phyloP scores from a whole-genome alignment of 2,888 invertebrate species.

The Tachina fera region DNA sequence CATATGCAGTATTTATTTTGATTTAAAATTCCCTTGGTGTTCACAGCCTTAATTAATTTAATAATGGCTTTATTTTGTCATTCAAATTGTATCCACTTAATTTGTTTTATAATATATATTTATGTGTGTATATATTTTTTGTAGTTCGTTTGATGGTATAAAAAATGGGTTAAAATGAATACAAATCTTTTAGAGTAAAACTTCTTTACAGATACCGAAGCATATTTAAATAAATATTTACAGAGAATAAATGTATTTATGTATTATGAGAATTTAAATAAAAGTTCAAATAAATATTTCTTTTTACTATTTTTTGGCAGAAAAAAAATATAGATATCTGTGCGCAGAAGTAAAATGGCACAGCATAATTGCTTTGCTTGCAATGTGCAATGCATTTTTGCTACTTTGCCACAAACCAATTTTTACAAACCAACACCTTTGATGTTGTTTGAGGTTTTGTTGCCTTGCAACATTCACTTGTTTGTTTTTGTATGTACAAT shows the following conservation, averaged over 20 bases:
- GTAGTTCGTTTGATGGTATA: slow-evolving; percentile 15
- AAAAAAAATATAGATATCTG: background rate
- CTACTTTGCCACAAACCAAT: slow-evolving; percentile 46
- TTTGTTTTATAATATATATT: background rate
- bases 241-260: slow-evolving; percentile 9
- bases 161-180: slow-evolving; percentile 19
- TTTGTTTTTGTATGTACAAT: background rate
- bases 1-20: background rate
- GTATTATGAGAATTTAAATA: slow-evolving; percentile 23
- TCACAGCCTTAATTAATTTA: slow-evolving; percentile 2
- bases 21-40: background rate
- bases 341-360: slow-evolving; percentile 1
- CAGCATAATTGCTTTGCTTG: background rate
- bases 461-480: slow-evolving; percentile 7
- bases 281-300: slow-evolving; percentile 34
- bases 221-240: background rate
- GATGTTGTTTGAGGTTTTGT: slow-evolving; percentile 43
- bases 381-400: background rate
- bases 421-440: slow-evolving; percentile 59
- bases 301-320: background rate
- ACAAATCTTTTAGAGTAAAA: background rate
- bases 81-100: background rate
- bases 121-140: background rate
- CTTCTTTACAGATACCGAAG: background rate
- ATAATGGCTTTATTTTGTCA: background rate